These are phyloP conservation scores for Oxyura jamaicensis DNA, from an alignment of 2,113 vertebrate genomes.

Conservation along the genomic window DNA sequence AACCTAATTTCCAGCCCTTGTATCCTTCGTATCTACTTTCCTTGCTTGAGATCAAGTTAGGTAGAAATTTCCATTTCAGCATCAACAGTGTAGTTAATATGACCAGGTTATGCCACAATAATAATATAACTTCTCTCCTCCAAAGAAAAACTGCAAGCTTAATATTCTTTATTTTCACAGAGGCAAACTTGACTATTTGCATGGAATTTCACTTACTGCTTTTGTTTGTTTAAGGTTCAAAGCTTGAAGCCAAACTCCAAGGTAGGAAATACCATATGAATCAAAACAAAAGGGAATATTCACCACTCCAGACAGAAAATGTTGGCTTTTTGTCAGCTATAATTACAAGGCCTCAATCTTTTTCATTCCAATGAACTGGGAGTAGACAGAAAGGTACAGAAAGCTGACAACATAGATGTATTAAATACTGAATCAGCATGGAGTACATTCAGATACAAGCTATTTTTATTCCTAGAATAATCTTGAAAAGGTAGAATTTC, in stretches of 20 bases:
- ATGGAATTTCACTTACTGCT: neutral
- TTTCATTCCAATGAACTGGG: neutral
- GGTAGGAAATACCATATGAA: neutral
- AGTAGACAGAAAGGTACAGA: neutral
- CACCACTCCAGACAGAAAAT: neutral
- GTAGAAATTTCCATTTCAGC: neutral
- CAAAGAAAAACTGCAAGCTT: neutral
- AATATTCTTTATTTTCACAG: neutral
- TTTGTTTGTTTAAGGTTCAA: neutral
- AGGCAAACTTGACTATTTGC: neutral
- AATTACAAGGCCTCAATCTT: neutral
- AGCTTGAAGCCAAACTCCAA: neutral
- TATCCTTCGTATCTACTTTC: neutral
- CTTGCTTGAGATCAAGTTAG: neutral
- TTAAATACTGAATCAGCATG: neutral
- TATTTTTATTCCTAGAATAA: neutral
- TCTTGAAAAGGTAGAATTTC: neutral
- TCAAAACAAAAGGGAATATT: neutral
- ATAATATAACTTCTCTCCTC: neutral
- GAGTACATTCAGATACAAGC: neutral
- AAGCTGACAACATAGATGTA: neutral
- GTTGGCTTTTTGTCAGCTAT: neutral
- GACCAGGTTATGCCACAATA: neutral
- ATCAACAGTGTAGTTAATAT: neutral
- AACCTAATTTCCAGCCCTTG: neutral